Evolutionary conservation across 2,888 invertebrate species (phyloP).

Genomic region (Anthophora plumipes): DNA sequence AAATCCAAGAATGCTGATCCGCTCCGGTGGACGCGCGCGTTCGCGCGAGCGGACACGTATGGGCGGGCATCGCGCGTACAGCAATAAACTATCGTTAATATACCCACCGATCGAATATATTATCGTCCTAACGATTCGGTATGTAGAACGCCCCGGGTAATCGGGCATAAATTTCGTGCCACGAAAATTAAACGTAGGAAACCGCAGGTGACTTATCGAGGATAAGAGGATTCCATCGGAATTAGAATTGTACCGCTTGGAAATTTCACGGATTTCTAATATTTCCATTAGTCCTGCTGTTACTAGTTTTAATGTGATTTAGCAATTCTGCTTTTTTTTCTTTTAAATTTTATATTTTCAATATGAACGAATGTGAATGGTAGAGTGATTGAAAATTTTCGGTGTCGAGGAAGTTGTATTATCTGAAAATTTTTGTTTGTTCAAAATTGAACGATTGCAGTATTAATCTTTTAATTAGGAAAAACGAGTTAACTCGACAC

Average conservation of each 20-base stretch:
- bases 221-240: not conserved
- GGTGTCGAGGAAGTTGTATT: too few relatives aligned
- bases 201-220: not conserved
- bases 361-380: too few relatives aligned
- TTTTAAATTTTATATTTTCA: too few relatives aligned
- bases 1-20: conserved; percentile 68
- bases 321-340: too few relatives aligned
- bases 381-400: too few relatives aligned
- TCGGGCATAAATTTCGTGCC: conserved; percentile 68
- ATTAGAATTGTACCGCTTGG: not conserved
- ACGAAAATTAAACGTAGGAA: conserved; percentile 55
- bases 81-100: conserved; percentile 78
- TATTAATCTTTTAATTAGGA: too few relatives aligned
- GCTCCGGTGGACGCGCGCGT: conserved; percentile 61
- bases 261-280: too few relatives aligned
- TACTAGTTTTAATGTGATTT: too few relatives aligned
- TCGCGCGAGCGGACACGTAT: conserved; percentile 17
- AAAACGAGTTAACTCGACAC: too few relatives aligned
- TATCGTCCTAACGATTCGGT: conserved; percentile 76
- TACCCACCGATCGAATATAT: conserved; percentile 76
- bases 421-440: too few relatives aligned
- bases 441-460: too few relatives aligned
- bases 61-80: conserved; percentile 50
- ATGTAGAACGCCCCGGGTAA: conserved; percentile 72
- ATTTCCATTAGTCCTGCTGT: too few relatives aligned